Evolutionary conservation across 2,888 invertebrate genomes (phyloP).

Genomic region (Metellina segmentata): DNA sequence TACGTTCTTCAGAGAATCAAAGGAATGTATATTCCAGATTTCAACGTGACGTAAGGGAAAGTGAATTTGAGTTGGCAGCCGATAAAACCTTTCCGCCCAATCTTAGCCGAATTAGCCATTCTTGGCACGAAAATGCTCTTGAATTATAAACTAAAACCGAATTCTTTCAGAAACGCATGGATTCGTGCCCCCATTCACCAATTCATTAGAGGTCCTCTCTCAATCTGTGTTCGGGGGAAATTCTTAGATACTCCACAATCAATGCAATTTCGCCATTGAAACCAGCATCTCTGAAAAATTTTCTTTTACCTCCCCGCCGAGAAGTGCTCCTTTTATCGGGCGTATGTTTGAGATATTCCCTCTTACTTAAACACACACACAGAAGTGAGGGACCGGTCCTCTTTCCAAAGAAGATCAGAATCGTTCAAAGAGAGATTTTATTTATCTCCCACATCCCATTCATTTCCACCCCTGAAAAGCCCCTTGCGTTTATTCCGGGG

Average conservation of each 20-base stretch:
- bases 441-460: slow-evolving; percentile 19
- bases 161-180: neutral
- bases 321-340: neutral
- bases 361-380: neutral
- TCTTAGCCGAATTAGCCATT: too few relatives aligned
- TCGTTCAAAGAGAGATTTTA: slow-evolving; percentile 40
- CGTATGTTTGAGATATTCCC: neutral
- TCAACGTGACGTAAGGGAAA: too few relatives aligned
- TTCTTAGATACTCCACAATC: neutral
- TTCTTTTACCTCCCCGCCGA: neutral
- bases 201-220: neutral
- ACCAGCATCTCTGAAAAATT: neutral
- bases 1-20: too few relatives aligned
- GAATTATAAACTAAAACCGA: too few relatives aligned
- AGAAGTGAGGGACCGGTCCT: neutral
- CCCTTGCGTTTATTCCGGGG: neutral
- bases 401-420: neutral
- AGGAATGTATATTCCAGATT: too few relatives aligned
- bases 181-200: neutral
- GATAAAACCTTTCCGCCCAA: too few relatives aligned
- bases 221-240: neutral
- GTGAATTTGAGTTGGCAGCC: too few relatives aligned
- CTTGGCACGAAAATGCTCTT: too few relatives aligned
- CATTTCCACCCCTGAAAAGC: slow-evolving; percentile 10
- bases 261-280: neutral